Evolutionary conservation across 2,113 vertebrate genomes (phyloP).

Genomic region (Nematolebias whitei): DNA sequence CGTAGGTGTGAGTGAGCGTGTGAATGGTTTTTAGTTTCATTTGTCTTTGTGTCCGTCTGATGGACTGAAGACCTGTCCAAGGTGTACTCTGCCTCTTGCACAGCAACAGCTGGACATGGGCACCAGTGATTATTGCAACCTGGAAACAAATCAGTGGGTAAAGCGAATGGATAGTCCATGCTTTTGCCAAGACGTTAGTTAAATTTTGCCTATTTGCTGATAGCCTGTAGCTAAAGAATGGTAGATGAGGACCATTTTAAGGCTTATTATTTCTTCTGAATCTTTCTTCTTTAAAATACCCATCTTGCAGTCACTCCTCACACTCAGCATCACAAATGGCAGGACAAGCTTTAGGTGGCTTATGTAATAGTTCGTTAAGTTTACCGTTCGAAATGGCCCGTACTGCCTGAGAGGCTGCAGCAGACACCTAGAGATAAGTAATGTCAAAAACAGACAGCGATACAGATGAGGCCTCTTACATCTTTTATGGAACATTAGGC

Average conservation of each 20-base stretch:
- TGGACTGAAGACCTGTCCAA: no score
- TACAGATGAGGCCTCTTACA: conserved; percentile 61
- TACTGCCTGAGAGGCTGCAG: conserved; percentile 55
- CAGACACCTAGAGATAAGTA: conserved; percentile 72
- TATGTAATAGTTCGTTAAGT: conserved; percentile 73
- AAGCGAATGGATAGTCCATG: no score
- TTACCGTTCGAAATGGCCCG: conserved; percentile 54
- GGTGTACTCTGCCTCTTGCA: no score
- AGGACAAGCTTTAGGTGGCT: conserved; percentile 60
- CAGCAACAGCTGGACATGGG: no score
- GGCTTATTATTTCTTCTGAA: conserved; percentile 58
- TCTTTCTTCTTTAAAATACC: conserved; percentile 42
- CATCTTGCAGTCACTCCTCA: conserved; percentile 43
- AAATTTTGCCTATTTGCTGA: conserved; percentile 23
- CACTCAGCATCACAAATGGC: conserved; percentile 59
- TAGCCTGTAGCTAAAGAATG: conserved; percentile 3
- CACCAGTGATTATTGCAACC: no score
- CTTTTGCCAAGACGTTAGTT: conserved; percentile 25
- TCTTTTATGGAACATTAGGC: conserved; percentile 77
- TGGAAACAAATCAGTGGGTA: no score
- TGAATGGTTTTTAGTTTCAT: no score
- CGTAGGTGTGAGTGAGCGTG: no score
- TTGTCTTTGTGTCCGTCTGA: no score
- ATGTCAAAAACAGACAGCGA: conserved; percentile 65
- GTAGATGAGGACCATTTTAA: conserved; percentile 57